Percentiles rank a stretch among this genome's conserved stretches.
phyloP scores from a whole-genome alignment of 2,113 vertebrate genomes.

The Mus spicilegus region DNA sequence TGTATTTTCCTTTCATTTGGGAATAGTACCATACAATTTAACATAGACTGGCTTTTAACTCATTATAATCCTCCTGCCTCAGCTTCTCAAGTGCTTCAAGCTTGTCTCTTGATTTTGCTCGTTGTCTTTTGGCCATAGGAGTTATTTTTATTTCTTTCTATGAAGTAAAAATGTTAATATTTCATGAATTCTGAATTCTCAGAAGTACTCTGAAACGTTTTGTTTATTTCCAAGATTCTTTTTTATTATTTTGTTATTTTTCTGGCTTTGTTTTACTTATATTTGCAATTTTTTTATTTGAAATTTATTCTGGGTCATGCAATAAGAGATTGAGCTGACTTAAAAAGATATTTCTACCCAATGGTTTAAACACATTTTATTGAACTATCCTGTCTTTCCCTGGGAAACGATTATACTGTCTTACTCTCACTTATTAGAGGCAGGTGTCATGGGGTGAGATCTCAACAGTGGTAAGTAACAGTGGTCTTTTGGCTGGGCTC shows the following conservation, averaged over 20 bases:
- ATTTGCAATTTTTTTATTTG: slow-evolving; percentile 21
- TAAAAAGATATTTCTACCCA: slow-evolving; percentile 14
- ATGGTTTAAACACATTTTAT: not conserved
- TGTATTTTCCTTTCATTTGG: not conserved
- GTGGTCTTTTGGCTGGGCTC: not conserved
- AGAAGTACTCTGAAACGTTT: not conserved
- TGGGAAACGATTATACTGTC: not conserved
- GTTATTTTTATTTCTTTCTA: not conserved
- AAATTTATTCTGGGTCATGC: not conserved
- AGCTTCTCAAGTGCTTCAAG: not conserved
- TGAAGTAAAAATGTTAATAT: not conserved
- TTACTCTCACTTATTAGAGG: not conserved
- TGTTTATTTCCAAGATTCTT: not conserved
- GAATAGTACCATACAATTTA: not conserved
- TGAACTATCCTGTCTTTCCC: not conserved
- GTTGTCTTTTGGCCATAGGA: not conserved
- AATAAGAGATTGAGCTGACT: not conserved
- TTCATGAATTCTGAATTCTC: not conserved
- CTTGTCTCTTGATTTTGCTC: slow-evolving; percentile 28
- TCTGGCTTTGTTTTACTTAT: not conserved
- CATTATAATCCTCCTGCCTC: not conserved
- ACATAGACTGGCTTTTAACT: no score
- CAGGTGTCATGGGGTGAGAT: not conserved
- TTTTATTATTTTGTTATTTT: not conserved
- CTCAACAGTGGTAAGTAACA: not conserved